Conservation (phyloP, 2,888 invertebrate genomes). For the Apamea epomidion region DNA sequence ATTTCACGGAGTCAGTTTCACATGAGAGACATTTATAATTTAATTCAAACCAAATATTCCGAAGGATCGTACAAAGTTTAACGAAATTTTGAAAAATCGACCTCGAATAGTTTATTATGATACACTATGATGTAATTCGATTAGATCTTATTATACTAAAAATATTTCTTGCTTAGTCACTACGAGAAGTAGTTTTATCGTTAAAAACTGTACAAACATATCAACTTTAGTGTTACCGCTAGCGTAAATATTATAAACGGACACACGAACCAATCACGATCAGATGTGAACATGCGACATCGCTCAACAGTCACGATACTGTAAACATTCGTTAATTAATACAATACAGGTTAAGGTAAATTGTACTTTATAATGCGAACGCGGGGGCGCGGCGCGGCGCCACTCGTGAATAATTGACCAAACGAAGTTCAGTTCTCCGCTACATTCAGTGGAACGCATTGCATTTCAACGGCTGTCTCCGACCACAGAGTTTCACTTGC, state of each 20-base stretch:
- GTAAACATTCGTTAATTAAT: constrained; percentile 72
- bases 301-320: constrained; percentile 77
- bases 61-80: constrained; percentile 84
- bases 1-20: constrained; percentile 86
- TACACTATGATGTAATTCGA: constrained; percentile 90
- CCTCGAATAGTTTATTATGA: constrained; percentile 85
- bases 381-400: constrained; percentile 67
- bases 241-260: constrained; percentile 80
- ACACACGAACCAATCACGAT: constrained; percentile 74
- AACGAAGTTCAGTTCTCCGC: constrained; percentile 25
- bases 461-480: constrained; percentile 3
- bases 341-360: constrained; percentile 79
- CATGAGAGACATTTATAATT: constrained; percentile 78
- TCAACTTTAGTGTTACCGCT: constrained; percentile 81
- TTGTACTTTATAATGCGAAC: constrained; percentile 83
- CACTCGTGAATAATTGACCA: constrained; percentile 45
- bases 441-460: constrained; percentile 30
- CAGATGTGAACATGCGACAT: constrained; percentile 74
- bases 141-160: constrained; percentile 90
- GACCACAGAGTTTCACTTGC: neutral
- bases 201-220: constrained; percentile 90
- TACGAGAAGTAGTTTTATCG: constrained; percentile 87
- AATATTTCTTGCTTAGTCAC: constrained; percentile 89
- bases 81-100: constrained; percentile 80
- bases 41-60: constrained; percentile 80